These are phyloP conservation scores for Watsonalla cultraria DNA, from an alignment of 2,888 invertebrate genomes.

Conservation along the genomic window DNA sequence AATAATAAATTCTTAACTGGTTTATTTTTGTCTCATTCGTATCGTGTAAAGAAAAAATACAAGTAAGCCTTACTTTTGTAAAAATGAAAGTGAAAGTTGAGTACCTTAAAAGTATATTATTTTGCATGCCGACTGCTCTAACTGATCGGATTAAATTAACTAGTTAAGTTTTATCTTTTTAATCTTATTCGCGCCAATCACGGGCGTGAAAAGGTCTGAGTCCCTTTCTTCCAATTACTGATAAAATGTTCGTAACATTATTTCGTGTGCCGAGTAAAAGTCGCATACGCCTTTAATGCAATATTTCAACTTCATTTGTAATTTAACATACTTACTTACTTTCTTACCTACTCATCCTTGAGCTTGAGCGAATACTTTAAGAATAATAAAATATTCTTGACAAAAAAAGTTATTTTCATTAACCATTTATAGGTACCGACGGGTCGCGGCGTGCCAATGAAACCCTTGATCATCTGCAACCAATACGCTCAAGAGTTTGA, in stretches of 20 bases:
- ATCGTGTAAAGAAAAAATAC: background rate
- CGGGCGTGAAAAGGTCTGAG: no score
- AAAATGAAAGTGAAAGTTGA: background rate
- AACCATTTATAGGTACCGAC: constrained; percentile 46
- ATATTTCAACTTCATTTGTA: no score
- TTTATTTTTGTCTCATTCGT: background rate
- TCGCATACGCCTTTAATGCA: no score
- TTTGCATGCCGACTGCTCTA: background rate
- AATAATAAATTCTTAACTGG: background rate
- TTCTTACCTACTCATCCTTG: no score
- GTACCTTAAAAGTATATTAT: background rate
- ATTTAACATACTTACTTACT: no score
- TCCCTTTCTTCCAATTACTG: background rate
- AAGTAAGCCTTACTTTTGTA: background rate
- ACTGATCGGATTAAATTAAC: background rate
- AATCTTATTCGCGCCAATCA: no score
- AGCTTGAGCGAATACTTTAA: no score
- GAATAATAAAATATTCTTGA: no score
- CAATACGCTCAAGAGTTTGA: constrained; percentile 72
- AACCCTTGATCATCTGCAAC: constrained; percentile 69
- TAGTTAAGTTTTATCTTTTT: background rate
- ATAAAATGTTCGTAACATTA: no score
- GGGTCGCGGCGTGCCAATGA: constrained; percentile 60
- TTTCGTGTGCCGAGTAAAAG: no score
- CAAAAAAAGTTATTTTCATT: background rate